phyloP scores from a whole-genome alignment of 2,797 vertebrate genomes.

The Myotis myotis region DNA sequence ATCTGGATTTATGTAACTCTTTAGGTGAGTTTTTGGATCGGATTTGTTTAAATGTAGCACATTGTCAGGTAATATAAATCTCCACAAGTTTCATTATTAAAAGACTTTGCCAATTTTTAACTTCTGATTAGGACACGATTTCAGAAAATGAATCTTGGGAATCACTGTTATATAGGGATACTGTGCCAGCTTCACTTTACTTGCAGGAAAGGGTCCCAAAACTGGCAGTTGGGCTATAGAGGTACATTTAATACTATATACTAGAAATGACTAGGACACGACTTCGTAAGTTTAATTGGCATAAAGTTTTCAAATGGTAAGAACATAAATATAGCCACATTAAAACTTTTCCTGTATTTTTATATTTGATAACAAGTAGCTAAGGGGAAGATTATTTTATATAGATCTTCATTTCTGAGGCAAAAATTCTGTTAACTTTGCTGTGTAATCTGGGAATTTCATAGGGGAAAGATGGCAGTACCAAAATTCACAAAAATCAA shows the following conservation, averaged over 20 bases:
- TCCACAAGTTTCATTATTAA: neutral
- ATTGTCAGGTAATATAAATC: neutral
- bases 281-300: neutral
- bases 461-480: neutral
- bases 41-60: neutral
- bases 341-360: neutral
- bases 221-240: neutral
- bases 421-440: neutral
- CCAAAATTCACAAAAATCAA: neutral
- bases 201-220: neutral
- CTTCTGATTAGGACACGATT: neutral
- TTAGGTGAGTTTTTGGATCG: neutral
- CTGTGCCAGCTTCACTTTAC: neutral
- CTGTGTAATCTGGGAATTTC: neutral
- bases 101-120: neutral
- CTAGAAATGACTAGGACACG: neutral
- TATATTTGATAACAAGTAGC: neutral
- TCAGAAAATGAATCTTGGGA: neutral
- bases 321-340: neutral
- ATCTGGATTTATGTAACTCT: neutral
- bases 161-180: neutral
- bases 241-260: neutral
- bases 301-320: neutral
- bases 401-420: neutral
- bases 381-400: neutral